Conservation (phyloP, 2,888 invertebrate species). For the Dicycla oo region DNA sequence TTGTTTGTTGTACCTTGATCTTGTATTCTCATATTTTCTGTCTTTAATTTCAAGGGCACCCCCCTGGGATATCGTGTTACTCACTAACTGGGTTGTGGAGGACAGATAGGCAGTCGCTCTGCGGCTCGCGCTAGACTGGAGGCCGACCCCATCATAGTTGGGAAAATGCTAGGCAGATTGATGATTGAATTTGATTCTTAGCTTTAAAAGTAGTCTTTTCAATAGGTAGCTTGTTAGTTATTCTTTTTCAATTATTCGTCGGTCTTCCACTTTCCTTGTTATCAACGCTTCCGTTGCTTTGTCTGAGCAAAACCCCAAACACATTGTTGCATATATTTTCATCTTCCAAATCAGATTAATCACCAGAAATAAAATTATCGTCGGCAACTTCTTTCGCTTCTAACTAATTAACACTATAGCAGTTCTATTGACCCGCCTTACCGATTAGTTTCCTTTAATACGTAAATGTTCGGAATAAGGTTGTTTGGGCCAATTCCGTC, state of each 20-base stretch:
- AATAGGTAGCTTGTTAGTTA: too few relatives aligned
- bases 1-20: not conserved
- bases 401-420: not conserved
- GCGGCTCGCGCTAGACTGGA: too few relatives aligned
- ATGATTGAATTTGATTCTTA: too few relatives aligned
- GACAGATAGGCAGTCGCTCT: too few relatives aligned
- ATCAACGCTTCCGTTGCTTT: not conserved
- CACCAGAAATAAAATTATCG: not conserved
- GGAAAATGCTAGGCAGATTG: too few relatives aligned
- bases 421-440: slow-evolving; percentile 28
- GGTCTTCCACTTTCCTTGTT: too few relatives aligned
- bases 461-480: slow-evolving; percentile 49
- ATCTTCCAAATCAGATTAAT: not conserved
- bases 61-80: too few relatives aligned
- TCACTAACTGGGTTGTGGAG: too few relatives aligned
- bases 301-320: not conserved
- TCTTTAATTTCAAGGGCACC: too few relatives aligned
- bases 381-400: slow-evolving; percentile 7
- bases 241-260: too few relatives aligned
- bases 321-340: not conserved
- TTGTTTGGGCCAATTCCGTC: slow-evolving; percentile 47
- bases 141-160: too few relatives aligned
- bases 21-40: not conserved
- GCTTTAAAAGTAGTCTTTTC: too few relatives aligned
- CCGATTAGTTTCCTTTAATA: slow-evolving; percentile 54